Base-by-base conservation (phyloP, 1,140 invertebrate genomes). In the Acromyrmex charruanus region DNA sequence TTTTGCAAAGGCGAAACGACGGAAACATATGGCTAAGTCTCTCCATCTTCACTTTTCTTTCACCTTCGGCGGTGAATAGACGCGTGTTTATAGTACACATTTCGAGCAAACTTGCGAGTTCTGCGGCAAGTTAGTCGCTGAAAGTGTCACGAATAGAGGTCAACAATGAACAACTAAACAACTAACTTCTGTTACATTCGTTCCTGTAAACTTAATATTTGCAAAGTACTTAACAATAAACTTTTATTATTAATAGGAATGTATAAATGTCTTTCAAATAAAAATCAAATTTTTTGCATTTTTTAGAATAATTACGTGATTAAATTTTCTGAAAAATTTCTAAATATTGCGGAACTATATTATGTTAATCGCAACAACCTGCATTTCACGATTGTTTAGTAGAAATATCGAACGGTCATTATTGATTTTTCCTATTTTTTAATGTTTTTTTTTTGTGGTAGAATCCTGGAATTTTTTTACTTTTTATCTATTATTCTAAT, bases 21-120 rank as follows among this genome's bases (percentile, higher is more conserved):
- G 1, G 25, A 58, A 72, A 28, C 31, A 7, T 44, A 81, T 21
- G 35, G 14, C 16, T 16, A 10, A 80, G 6, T 39, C 35, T 39
- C 21, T 53, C 25, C 6, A 7, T 63, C 25, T 44, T 31, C 16
- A 14, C 25, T 74, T 75, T 84, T 75, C 53, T 74, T 63, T 61
- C 55, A 49, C 18, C 14, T 35, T 0, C 31, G n/a, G 7, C n/a
- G n/a, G 18, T 25, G 44, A 75, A 35, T 21, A 31, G 39, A 63
- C 44, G 39, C 14, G 71, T 49, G 35, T 49, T 74, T 59, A 69
- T 49, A 28, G 65, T 25, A 39, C 51, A 59, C 18, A 39, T 82
- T 44, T 59, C 68, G 68, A 12, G 68, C 12, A 31, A 72, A 55
- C 77, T 55, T 28, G 49, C 49, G n/a, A 80, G 12, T 79, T 53